Conservation (phyloP, 2,113 vertebrate species). For the Sprattus sprattus region DNA sequence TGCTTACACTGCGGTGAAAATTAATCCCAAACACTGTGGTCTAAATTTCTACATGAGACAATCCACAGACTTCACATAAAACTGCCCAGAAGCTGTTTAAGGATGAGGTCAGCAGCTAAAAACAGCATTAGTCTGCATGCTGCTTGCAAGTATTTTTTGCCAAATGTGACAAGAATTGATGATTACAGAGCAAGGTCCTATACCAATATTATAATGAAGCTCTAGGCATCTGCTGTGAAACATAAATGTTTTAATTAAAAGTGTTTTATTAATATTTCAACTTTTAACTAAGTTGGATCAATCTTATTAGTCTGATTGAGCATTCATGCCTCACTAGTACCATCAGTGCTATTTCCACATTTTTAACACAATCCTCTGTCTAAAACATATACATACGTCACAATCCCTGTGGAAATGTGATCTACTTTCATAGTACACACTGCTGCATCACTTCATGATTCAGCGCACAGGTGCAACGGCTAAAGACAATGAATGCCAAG, state of each 20-base stretch:
- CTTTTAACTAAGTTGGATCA: neutral
- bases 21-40: neutral
- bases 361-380: neutral
- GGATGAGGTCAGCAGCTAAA: too few species aligned
- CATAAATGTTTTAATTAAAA: neutral
- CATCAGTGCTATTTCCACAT: too few species aligned
- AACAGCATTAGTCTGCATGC: neutral
- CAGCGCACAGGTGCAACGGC: neutral
- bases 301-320: neutral
- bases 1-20: neutral
- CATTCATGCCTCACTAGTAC: too few species aligned
- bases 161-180: conserved; percentile 21
- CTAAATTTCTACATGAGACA: neutral
- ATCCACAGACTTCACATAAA: neutral
- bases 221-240: neutral
- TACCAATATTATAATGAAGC: neutral
- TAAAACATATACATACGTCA: neutral
- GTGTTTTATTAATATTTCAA: neutral
- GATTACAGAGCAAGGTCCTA: neutral
- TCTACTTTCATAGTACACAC: neutral
- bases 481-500: neutral
- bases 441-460: neutral
- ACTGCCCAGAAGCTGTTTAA: neutral
- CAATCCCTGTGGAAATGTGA: neutral
- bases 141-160: conserved; percentile 21